phyloP scores from a whole-genome alignment of 1,140 invertebrate genomes.

The Patella vulgata region DNA sequence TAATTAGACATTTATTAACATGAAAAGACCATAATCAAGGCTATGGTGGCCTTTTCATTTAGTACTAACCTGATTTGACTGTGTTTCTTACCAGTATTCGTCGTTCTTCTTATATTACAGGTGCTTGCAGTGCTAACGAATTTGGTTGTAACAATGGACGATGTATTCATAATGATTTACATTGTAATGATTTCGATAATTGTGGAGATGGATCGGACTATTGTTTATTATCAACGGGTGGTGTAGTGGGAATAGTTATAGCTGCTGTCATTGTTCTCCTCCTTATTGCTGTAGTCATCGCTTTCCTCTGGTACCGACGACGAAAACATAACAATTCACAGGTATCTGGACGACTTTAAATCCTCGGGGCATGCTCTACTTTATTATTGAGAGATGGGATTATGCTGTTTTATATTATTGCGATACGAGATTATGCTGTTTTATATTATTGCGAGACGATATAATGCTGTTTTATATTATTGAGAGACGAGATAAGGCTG shows the following conservation, averaged over 20 bases:
- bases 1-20: too few species aligned
- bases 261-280: slow-evolving; percentile 16
- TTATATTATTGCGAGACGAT: too few species aligned
- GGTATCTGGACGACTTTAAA: slow-evolving; percentile 21
- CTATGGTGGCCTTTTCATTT: too few species aligned
- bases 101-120: slow-evolving; percentile 8
- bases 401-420: too few species aligned
- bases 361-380: too few species aligned
- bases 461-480: too few species aligned
- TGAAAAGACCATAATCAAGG: too few species aligned
- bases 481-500: too few species aligned
- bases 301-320: slow-evolving; percentile 11
- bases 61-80: too few species aligned
- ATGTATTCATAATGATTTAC: slow-evolving; percentile 26
- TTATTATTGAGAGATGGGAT: too few species aligned
- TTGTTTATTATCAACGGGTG: slow-evolving; percentile 18
- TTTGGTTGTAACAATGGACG: slow-evolving; percentile 32
- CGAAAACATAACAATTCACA: slow-evolving; percentile 11
- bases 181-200: slow-evolving; percentile 39
- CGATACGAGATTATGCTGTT: too few species aligned
- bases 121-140: slow-evolving; percentile 21
- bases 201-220: slow-evolving; percentile 38
- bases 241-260: slow-evolving; percentile 22
- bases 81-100: too few species aligned
- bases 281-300: slow-evolving; percentile 16